Evolutionary conservation across 2,888 invertebrate species (phyloP).

Genomic region (Nycteola revayana): DNA sequence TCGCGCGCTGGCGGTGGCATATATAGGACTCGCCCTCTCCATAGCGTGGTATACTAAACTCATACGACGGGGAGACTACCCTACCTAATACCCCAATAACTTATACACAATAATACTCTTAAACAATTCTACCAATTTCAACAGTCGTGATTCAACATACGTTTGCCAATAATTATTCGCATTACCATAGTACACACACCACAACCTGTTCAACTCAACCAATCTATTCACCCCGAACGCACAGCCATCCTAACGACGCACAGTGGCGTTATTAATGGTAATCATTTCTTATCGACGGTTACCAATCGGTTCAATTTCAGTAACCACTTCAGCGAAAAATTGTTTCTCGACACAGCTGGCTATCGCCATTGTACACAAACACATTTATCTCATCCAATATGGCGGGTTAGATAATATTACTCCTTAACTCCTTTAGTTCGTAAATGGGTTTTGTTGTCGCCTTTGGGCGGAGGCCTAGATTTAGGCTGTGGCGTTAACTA

Average conservation of each 20-base stretch:
- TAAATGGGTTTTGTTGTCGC: slow-evolving; percentile 16
- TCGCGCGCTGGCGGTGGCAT: no score
- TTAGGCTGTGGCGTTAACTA: no score
- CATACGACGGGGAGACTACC: no score
- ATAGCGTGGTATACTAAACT: no score
- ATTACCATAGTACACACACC: no score
- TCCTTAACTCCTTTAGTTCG: slow-evolving; percentile 30
- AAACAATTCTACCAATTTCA: no score
- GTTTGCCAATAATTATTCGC: no score
- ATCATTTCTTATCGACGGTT: slow-evolving; percentile 54
- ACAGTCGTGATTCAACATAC: no score
- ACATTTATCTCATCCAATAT: slow-evolving; percentile 35
- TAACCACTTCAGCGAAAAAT: slow-evolving; percentile 77
- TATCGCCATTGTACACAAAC: slow-evolving; percentile 42
- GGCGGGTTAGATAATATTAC: slow-evolving; percentile 35
- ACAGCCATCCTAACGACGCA: slow-evolving; percentile 22
- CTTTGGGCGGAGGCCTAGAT: not conserved
- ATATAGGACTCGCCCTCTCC: no score
- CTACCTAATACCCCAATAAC: no score
- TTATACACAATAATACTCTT: no score
- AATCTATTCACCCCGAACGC: slow-evolving; percentile 16
- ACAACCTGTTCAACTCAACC: slow-evolving; percentile 14
- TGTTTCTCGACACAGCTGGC: slow-evolving; percentile 70
- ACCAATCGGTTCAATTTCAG: slow-evolving; percentile 71
- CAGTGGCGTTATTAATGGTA: slow-evolving; percentile 42